Percentiles rank a stretch among this genome's conserved stretches.
Conservation (phyloP, 1,140 invertebrate species). For the Leptinotarsa undecemlineata region DNA sequence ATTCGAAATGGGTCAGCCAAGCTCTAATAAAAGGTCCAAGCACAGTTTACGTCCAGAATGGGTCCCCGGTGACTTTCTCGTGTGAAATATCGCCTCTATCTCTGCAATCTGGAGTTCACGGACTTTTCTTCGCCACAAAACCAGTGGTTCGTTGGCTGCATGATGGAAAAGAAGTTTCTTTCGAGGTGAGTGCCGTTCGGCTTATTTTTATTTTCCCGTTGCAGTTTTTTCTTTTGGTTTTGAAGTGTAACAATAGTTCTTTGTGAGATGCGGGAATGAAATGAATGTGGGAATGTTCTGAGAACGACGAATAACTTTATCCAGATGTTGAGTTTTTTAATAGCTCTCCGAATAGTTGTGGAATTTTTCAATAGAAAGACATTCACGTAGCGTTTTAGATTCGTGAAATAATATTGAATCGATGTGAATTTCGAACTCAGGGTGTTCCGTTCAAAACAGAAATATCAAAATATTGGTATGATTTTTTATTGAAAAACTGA, state of each 20-base stretch:
- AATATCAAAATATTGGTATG: too few species aligned
- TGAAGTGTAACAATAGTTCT: not conserved
- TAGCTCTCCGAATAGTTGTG: too few species aligned
- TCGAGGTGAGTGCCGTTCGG: constrained; percentile 42
- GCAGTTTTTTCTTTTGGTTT: not conserved
- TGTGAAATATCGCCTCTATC: constrained; percentile 50
- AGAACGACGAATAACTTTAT: too few species aligned
- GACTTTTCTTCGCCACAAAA: constrained; percentile 39
- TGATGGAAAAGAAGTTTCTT: constrained; percentile 48
- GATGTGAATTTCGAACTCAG: too few species aligned
- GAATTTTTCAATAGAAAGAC: too few species aligned
- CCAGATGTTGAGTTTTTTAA: too few species aligned
- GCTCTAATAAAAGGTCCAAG: constrained; percentile 51
- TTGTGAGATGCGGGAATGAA: not conserved
- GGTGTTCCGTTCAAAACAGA: too few species aligned
- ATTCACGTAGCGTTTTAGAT: too few species aligned
- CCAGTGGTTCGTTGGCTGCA: constrained; percentile 49
- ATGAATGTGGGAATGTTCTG: too few species aligned
- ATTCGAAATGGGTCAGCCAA: constrained; percentile 43
- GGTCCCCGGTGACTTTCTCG: constrained; percentile 51
- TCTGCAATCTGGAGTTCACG: constrained; percentile 34
- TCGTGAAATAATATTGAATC: too few species aligned
- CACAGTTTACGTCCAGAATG: constrained; percentile 50
- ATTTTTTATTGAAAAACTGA: too few species aligned
- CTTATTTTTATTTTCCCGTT: not conserved